Conservation (phyloP, 23 tunicate species). For the Ciona savignyi region DNA sequence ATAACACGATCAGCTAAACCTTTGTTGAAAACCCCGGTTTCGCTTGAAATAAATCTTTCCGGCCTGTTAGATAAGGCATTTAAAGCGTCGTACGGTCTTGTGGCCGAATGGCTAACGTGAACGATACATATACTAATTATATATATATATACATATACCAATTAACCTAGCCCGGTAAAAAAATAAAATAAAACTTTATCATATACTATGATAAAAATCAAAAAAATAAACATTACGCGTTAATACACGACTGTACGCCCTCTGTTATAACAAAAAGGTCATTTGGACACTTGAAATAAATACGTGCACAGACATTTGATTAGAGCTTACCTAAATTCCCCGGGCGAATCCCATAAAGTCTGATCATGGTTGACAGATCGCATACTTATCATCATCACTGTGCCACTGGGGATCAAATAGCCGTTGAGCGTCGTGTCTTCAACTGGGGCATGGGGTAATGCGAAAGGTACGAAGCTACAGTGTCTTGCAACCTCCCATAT, state of each 20-base stretch:
- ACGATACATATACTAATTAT: too few relatives aligned
- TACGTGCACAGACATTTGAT: background rate
- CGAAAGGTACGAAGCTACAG: constrained; percentile 34
- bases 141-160: too few relatives aligned
- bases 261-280: too few relatives aligned
- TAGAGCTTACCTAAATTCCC: constrained; percentile 24
- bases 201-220: too few relatives aligned
- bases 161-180: too few relatives aligned
- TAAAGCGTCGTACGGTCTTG: too few relatives aligned
- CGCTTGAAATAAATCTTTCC: background rate
- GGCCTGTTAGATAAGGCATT: too few relatives aligned
- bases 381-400: constrained; percentile 28
- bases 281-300: background rate
- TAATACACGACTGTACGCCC: too few relatives aligned
- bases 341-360: constrained; percentile 27
- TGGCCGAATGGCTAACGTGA: too few relatives aligned
- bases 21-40: constrained; percentile 8
- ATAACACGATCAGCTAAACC: constrained; percentile 33
- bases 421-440: constrained; percentile 38
- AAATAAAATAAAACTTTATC: too few relatives aligned
- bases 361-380: constrained; percentile 46
- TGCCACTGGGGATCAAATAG: constrained; percentile 39
- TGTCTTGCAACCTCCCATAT: constrained; percentile 39
- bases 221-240: too few relatives aligned
- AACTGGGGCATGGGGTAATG: constrained; percentile 45